Percentiles rank a stretch among this genome's conserved stretches.
Conservation (phyloP, 1,140 invertebrate species). For the Vollenhovia emeryi region DNA sequence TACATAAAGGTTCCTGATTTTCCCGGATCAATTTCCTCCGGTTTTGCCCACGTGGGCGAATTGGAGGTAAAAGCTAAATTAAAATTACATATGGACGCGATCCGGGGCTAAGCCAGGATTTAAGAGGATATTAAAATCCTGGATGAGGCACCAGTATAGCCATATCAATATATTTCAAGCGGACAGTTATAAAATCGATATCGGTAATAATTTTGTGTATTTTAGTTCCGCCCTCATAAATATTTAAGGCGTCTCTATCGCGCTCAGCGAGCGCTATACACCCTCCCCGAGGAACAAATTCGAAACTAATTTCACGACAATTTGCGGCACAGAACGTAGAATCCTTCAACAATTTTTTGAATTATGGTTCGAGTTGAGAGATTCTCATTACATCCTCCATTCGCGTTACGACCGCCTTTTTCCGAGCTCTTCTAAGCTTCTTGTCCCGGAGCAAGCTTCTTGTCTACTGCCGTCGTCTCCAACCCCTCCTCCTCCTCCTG, state of each 20-base stretch:
- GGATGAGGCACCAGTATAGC: too few species aligned
- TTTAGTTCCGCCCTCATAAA: slow-evolving; percentile 37
- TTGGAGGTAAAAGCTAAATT: slow-evolving; percentile 47
- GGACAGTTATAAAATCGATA: slow-evolving; percentile 30
- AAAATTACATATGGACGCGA: not conserved
- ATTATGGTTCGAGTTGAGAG: slow-evolving; percentile 37
- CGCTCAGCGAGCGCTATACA: not conserved
- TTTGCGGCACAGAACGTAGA: slow-evolving; percentile 66
- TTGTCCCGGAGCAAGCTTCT: slow-evolving; percentile 58
- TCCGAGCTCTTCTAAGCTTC: slow-evolving; percentile 56
- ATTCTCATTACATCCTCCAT: slow-evolving; percentile 59
- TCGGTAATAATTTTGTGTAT: slow-evolving; percentile 25
- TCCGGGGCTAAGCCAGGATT: not conserved
- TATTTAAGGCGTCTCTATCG: slow-evolving; percentile 27
- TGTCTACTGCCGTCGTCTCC: slow-evolving; percentile 57
- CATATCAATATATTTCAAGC: not conserved
- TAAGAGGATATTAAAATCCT: slow-evolving; percentile 5
- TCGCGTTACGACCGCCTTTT: slow-evolving; percentile 59
- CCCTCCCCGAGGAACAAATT: slow-evolving; percentile 27
- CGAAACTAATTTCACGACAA: slow-evolving; percentile 81
- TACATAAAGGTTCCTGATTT: slow-evolving; percentile 69
- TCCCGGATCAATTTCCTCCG: slow-evolving; percentile 54
- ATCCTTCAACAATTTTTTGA: slow-evolving; percentile 55
- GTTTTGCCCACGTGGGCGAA: slow-evolving; percentile 49
- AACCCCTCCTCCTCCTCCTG: slow-evolving; percentile 43